A percentile compares a stretch with the other conserved stretches of the same genome.
Conservation (phyloP, 2,113 vertebrate genomes). For the Microtus oregoni region DNA sequence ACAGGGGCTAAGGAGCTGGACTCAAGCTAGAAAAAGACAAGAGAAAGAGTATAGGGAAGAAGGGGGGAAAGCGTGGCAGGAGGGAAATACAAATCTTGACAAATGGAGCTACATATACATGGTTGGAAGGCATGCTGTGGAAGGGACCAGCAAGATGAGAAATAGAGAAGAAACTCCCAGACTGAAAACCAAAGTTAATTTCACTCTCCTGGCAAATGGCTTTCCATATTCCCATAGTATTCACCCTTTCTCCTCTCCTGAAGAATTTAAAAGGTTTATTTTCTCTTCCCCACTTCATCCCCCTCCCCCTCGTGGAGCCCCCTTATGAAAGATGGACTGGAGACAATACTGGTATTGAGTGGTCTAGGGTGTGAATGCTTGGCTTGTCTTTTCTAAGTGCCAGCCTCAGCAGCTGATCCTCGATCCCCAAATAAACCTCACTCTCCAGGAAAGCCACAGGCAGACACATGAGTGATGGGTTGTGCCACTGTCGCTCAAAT, state of each 20-base stretch:
- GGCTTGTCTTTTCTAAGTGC: conserved; percentile 85
- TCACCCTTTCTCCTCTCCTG: conserved; percentile 42
- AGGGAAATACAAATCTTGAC: not conserved
- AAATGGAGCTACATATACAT: not conserved
- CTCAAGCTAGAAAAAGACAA: not conserved
- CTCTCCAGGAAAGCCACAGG: conserved; percentile 80
- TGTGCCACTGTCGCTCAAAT: not conserved
- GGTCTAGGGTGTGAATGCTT: conserved; percentile 85
- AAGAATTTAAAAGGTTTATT: conserved; percentile 72
- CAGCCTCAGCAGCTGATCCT: conserved; percentile 87
- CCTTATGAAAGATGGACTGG: conserved; percentile 76
- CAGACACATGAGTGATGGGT: conserved; percentile 22
- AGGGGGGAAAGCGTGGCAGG: not conserved
- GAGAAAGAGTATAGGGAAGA: not conserved
- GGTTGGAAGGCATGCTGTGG: not conserved
- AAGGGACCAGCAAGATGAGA: not conserved
- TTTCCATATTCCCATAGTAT: conserved; percentile 44
- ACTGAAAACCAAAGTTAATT: conserved; percentile 71
- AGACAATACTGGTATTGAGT: conserved; percentile 89
- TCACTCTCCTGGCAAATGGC: conserved; percentile 72
- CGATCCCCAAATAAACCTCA: conserved; percentile 81
- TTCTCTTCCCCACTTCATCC: conserved; percentile 70
- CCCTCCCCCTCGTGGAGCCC: conserved; percentile 70
- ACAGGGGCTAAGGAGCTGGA: not conserved
- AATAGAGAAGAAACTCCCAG: conserved; percentile 66